phyloP scores from a whole-genome alignment of 23 tunicate species.

The Aplidium turbinatum region DNA sequence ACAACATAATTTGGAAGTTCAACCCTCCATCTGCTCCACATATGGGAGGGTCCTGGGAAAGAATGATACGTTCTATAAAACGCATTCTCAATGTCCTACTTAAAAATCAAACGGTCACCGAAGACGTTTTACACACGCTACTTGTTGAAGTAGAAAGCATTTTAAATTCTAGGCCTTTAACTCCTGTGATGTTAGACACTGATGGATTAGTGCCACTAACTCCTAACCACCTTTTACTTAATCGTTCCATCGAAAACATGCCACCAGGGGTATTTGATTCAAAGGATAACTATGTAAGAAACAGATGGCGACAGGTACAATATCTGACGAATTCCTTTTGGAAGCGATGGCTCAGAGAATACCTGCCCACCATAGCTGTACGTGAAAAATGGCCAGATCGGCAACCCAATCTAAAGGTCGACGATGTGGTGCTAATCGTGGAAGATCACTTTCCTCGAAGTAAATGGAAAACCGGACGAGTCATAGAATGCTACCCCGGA shows the following conservation, averaged over 20 bases:
- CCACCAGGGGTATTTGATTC: no score
- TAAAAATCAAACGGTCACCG: conserved; percentile 3
- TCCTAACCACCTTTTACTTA: conserved; percentile 10
- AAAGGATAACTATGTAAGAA: no score
- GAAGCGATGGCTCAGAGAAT: no score
- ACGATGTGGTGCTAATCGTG: conserved; percentile 19
- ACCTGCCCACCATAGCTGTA: no score
- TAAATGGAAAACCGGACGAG: conserved; percentile 15
- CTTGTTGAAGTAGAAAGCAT: conserved; percentile 21
- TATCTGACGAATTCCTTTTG: no score
- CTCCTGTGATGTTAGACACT: conserved; percentile 4
- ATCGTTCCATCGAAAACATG: no score
- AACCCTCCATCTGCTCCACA: conserved; percentile 24
- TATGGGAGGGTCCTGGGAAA: conserved; percentile 18
- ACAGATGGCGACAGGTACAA: no score
- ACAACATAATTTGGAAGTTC: neutral
- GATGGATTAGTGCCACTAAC: conserved; percentile 3
- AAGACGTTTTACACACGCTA: conserved; percentile 14
- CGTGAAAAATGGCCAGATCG: conserved; percentile 27
- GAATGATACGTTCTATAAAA: conserved; percentile 5
- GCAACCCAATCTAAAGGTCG: neutral
- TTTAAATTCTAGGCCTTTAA: conserved; percentile 27
- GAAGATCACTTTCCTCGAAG: conserved; percentile 21
- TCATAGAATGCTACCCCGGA: conserved; percentile 5
- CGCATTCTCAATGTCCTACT: neutral